phyloP scores from a whole-genome alignment of 2,113 vertebrate genomes.

The Anseranas semipalmata region DNA sequence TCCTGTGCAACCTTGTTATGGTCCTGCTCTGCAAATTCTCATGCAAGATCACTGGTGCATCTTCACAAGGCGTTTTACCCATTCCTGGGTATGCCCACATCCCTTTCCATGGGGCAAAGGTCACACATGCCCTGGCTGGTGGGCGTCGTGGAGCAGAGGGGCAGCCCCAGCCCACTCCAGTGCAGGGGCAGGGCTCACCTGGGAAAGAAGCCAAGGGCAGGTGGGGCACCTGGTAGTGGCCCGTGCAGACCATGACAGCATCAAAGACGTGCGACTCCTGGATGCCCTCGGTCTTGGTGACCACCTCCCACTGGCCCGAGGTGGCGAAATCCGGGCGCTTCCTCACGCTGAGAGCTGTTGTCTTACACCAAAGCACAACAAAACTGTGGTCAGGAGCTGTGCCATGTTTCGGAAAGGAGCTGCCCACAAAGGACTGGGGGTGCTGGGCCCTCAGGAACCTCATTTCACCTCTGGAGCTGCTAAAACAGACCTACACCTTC shows the following conservation, averaged over 20 bases:
- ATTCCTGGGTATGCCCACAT: fast-evolving
- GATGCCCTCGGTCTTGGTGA: conserved; percentile 68
- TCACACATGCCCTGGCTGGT: neutral
- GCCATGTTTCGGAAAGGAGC: fast-evolving
- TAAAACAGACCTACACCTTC: neutral
- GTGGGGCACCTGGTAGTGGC: conserved; percentile 75
- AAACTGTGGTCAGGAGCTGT: neutral
- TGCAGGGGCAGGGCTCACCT: conserved; percentile 74
- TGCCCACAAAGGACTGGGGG: neutral
- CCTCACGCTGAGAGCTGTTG: conserved; percentile 77
- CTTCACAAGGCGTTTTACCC: neutral
- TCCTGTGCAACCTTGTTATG: neutral
- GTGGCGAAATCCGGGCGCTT: conserved; percentile 77
- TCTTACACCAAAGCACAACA: conserved; percentile 74
- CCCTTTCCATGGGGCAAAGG: neutral
- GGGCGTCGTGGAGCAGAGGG: neutral
- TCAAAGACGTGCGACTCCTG: conserved; percentile 80
- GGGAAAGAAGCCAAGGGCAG: conserved; percentile 83
- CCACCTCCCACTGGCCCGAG: conserved; percentile 91
- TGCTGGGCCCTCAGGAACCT: fast-evolving
- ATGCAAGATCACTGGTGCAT: neutral
- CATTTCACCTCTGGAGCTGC: neutral
- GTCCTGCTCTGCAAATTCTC: neutral
- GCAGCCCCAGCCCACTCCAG: neutral
- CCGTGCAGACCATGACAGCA: conserved; percentile 88